phyloP scores from a whole-genome alignment of 2,797 vertebrate genomes.

The Aulostomus chinensis region DNA sequence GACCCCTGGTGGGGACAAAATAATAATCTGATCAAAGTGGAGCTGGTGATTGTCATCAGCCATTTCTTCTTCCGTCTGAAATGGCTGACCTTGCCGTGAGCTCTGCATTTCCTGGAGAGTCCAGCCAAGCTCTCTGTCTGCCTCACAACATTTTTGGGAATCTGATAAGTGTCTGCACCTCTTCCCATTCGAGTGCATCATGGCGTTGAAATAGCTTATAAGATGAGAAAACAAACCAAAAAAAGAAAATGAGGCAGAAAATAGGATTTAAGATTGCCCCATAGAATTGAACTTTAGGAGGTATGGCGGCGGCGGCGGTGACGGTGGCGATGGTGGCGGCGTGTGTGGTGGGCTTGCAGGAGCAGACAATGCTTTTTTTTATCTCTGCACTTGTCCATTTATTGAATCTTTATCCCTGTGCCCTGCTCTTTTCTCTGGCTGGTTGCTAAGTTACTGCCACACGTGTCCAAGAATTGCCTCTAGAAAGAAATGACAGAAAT shows the following conservation, averaged over 20 bases:
- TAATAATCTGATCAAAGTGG: neutral
- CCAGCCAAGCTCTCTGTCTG: neutral
- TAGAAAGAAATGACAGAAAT: conserved; percentile 62
- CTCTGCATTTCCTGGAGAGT: conserved; percentile 8
- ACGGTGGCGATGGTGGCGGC: neutral
- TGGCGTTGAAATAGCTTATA: conserved; percentile 4
- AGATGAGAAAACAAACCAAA: conserved; percentile 13
- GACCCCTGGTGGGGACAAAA: conserved; percentile 27
- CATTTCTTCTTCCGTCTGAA: neutral
- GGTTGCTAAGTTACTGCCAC: conserved; percentile 85
- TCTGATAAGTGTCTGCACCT: conserved; percentile 1
- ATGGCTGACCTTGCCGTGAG: conserved; percentile 8
- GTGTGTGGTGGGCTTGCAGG: conserved; percentile 6
- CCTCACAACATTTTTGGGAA: conserved; percentile 2
- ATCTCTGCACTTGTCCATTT: conserved; percentile 68
- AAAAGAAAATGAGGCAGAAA: conserved; percentile 23
- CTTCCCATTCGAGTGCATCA: conserved; percentile 5
- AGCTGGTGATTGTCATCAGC: neutral
- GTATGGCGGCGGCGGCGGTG: too few species aligned
- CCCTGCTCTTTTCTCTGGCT: conserved; percentile 59
- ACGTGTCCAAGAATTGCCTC: conserved; percentile 66
- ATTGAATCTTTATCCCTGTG: conserved; percentile 70
- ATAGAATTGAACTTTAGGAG: conserved; percentile 47
- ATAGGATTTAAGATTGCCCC: conserved; percentile 29
- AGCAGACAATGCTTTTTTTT: conserved; percentile 62